Percentiles rank a stretch among this genome's conserved stretches.
phyloP scores from a whole-genome alignment of 2,113 vertebrate species.

The Pogonocichla stellata region DNA sequence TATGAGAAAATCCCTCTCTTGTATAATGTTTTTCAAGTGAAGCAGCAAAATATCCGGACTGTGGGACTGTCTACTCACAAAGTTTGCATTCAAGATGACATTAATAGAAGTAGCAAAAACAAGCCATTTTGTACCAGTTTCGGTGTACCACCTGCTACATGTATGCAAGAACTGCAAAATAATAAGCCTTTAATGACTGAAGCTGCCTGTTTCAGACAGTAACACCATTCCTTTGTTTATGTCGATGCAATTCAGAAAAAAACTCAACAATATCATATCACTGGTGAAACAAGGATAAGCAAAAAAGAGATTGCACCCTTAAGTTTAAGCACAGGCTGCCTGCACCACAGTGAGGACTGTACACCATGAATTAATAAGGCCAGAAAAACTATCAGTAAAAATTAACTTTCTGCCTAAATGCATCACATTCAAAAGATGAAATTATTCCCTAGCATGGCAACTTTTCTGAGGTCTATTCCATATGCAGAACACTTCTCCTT shows the following conservation, averaged over 20 bases:
- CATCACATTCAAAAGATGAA: neutral
- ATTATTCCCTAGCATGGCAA: neutral
- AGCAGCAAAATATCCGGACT: neutral
- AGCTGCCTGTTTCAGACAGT: neutral
- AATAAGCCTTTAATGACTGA: neutral
- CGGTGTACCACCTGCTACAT: neutral
- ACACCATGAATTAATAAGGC: neutral
- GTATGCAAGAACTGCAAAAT: neutral
- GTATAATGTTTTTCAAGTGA: neutral
- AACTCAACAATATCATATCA: rapidly evolving
- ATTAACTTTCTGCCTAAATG: neutral
- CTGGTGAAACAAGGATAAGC: neutral
- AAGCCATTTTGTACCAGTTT: neutral
- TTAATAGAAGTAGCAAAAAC: neutral
- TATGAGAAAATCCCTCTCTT: neutral
- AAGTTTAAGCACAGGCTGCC: neutral
- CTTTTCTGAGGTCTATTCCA: neutral
- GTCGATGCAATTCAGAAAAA: neutral
- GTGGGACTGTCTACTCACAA: neutral
- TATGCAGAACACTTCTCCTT: neutral
- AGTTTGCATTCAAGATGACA: neutral
- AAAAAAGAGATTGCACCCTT: neutral
- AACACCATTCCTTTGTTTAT: neutral
- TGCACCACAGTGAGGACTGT: neutral
- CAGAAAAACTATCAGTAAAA: neutral